These are phyloP conservation scores for Tamias sibiricus DNA, from an alignment of 2,113 vertebrate species.

Conservation along the genomic window DNA sequence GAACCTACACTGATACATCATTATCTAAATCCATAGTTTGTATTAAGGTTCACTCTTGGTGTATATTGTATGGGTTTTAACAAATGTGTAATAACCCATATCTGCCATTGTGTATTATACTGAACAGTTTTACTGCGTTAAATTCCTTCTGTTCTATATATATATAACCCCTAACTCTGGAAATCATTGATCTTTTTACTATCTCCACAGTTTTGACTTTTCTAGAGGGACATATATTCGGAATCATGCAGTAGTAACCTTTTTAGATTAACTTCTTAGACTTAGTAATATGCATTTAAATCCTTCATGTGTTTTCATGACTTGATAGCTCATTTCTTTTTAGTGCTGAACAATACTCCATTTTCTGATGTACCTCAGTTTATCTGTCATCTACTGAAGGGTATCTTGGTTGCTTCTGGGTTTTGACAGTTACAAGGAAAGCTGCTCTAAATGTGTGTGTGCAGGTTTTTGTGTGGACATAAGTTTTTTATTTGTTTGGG, in stretches of 20 bases:
- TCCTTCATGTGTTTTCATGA: neutral
- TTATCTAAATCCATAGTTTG: neutral
- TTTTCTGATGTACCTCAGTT: neutral
- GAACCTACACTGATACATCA: neutral
- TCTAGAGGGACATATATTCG: neutral
- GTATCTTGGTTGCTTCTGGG: neutral
- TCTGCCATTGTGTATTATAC: neutral
- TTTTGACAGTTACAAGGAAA: slow-evolving; percentile 38
- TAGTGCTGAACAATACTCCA: neutral
- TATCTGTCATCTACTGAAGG: neutral
- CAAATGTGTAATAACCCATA: neutral
- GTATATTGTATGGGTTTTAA: neutral
- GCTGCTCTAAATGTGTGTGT: neutral
- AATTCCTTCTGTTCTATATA: neutral
- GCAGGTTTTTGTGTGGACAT: neutral
- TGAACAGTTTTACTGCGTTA: neutral
- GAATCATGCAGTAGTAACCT: neutral
- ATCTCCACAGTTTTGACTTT: neutral
- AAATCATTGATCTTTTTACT: neutral
- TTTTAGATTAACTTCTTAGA: slow-evolving; percentile 1
- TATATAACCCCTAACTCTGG: neutral
- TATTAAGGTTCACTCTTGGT: neutral
- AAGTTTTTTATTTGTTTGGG: neutral
- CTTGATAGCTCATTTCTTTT: slow-evolving; percentile 39
- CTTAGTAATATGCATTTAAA: neutral